These are phyloP conservation scores for Vimba vimba DNA, from an alignment of 2,113 vertebrate species.

Conservation along the genomic window DNA sequence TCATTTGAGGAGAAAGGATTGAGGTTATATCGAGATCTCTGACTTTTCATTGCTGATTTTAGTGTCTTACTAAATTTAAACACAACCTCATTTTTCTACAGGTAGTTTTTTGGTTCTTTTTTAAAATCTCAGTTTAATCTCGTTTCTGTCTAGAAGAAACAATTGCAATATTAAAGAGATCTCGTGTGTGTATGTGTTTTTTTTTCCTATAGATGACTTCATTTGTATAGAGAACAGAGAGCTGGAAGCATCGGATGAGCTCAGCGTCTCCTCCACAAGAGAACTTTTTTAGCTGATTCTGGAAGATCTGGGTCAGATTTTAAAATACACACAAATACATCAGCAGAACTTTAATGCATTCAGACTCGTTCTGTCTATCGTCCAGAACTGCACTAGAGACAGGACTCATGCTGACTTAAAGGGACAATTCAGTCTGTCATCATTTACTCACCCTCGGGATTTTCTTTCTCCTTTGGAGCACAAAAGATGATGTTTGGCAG, in stretches of 20 bases:
- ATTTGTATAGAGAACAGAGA: not conserved
- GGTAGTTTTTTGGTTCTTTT: not conserved
- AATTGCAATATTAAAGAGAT: not conserved
- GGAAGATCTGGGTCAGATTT: conserved; percentile 55
- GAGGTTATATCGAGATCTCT: too few relatives aligned
- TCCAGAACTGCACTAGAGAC: not conserved
- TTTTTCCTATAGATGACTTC: not conserved
- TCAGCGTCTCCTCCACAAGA: conserved; percentile 10
- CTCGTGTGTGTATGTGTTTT: not conserved
- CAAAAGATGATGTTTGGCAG: not conserved
- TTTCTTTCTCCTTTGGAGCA: not conserved
- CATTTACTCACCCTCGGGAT: not conserved
- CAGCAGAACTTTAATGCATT: conserved; percentile 32
- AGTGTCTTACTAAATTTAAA: not conserved
- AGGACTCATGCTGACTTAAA: conserved; percentile 16
- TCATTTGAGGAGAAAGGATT: not conserved
- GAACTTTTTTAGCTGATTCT: conserved; percentile 31
- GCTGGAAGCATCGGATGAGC: not conserved
- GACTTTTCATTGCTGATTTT: not conserved
- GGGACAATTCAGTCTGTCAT: not conserved
- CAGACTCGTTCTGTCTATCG: not conserved
- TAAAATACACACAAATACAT: conserved; percentile 42
- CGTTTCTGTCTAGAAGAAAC: not conserved
- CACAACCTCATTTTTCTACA: not conserved
- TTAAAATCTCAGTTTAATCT: not conserved